Evolutionary conservation across 1,140 invertebrate species (phyloP).

Genomic region (Dreissena rostriformis): DNA sequence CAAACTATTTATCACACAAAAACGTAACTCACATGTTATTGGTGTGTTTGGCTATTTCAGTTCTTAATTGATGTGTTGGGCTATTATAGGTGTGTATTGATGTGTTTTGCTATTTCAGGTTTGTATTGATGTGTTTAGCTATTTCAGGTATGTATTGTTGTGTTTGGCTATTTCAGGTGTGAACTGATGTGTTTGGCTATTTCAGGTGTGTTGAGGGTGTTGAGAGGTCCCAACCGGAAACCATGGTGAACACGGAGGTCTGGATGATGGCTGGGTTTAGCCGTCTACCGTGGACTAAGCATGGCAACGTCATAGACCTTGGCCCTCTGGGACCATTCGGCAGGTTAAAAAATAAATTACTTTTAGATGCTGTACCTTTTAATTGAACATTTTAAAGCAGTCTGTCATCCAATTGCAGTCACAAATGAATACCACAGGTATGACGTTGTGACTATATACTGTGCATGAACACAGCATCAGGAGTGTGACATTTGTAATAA

Average conservation of each 20-base stretch:
- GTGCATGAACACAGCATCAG: too few species aligned
- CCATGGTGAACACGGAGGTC: conserved; percentile 88
- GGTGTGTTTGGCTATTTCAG: conserved; percentile 5
- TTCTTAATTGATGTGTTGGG: background rate
- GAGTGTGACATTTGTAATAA: too few species aligned
- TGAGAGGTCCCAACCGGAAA: conserved; percentile 77
- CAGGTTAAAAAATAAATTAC: conserved; percentile 38
- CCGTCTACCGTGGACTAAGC: conserved; percentile 79
- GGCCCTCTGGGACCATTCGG: conserved; percentile 81
- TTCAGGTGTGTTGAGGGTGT: conserved; percentile 18
- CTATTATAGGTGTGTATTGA: conserved; percentile 20
- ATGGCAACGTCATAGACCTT: conserved; percentile 83
- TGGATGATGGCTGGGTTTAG: conserved; percentile 86
- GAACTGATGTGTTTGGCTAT: background rate
- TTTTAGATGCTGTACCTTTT: too few species aligned
- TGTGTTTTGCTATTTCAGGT: conserved; percentile 6
- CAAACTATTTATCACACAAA: too few species aligned
- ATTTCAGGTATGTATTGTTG: conserved; percentile 24
- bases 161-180: conserved; percentile 21
- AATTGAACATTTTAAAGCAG: too few species aligned
- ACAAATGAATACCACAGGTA: too few species aligned
- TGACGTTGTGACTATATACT: too few species aligned
- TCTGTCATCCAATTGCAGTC: too few species aligned
- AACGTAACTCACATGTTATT: too few species aligned
- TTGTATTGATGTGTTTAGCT: conserved; percentile 4